A percentile compares a stretch with the other conserved stretches of the same genome.
Conservation (phyloP, 2,888 invertebrate species). For the Sarcophaga caerulescens region DNA sequence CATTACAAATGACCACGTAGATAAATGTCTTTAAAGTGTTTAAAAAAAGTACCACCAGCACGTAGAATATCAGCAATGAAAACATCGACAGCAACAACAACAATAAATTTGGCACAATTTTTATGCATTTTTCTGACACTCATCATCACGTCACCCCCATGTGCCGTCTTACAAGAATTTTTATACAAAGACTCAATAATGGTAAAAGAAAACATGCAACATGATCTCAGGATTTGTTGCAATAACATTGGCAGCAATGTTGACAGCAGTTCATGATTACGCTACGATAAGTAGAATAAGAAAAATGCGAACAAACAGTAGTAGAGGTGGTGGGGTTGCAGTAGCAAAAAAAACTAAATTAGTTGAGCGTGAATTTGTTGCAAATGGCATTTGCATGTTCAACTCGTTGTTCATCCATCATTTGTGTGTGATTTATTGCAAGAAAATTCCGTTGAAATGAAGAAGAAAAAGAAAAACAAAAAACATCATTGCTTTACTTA, state of each 20-base stretch:
- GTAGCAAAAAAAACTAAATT: slow-evolving; percentile 49
- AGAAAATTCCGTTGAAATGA: slow-evolving; percentile 42
- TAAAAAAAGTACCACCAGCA: too few species aligned
- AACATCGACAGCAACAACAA: too few species aligned
- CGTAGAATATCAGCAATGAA: too few species aligned
- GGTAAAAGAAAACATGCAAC: slow-evolving; percentile 20
- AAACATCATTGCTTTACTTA: neutral
- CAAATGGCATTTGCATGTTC: slow-evolving; percentile 71
- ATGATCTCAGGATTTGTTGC: slow-evolving; percentile 18
- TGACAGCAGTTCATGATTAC: neutral
- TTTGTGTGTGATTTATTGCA: slow-evolving; percentile 63
- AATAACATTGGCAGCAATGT: neutral
- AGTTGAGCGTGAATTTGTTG: slow-evolving; percentile 62
- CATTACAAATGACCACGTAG: too few species aligned
- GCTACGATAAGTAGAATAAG: neutral
- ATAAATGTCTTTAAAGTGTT: too few species aligned
- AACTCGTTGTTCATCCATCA: slow-evolving; percentile 68
- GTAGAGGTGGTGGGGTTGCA: neutral
- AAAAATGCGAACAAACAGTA: too few species aligned
- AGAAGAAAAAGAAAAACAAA: neutral
- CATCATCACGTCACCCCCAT: neutral
- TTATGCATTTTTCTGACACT: neutral
- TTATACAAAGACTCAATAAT: neutral
- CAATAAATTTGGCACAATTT: neutral
- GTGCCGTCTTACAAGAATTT: neutral